Evolutionary conservation across 2,888 invertebrate genomes (phyloP), one percentile per base, ranked within the genome.

Genomic region (Oscheius sp.): DNA sequence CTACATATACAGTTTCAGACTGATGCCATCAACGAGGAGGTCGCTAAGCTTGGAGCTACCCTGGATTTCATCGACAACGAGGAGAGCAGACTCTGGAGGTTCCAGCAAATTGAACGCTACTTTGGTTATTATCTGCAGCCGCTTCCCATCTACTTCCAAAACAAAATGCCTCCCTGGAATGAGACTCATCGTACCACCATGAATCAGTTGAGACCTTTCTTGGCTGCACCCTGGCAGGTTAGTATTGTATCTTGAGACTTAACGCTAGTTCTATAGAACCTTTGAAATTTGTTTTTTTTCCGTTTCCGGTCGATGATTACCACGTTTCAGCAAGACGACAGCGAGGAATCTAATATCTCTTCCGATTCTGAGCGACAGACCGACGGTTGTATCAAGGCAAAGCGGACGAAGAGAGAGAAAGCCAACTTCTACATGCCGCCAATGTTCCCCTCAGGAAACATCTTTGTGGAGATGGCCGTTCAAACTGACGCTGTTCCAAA

Each of bases 361-460:
- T 73, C 73, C 5, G 74, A 74, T 11, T 75, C 50, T 9, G 77
- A 77, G 32, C 71, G 75, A 35, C 74, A 77, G 58, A 47, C 50
- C 37, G 76, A 77, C 55, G 76, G 76, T 13, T 71, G 76, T 33
- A 63, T 77, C 50, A 77, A 77, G 57, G 65, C 76, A n/a, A 77
- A 77, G 51, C 50, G 76, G 35, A 57, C 74, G 42, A 62, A 62
- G 33, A 47, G 47, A 2, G 65, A 65, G 48, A 65, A 60, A 37
- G 42, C 13, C 37, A 35, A 57, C 57, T 57, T 29, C 57, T 29
- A 57, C 57, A 32, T 21, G 53, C n/a, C 21, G 9, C 21, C 32
- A 55, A 2, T 9, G 9, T 9, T 29, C 9, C 21, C n/a, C 32
- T 33, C 35, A 10, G 35, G 32, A n/a, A 42, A 35, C 60, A 9